Percentiles rank a stretch among this genome's conserved stretches.
Evolutionary conservation across 2,888 invertebrate genomes (phyloP).

Genomic region (Amblyteles armatorius): DNA sequence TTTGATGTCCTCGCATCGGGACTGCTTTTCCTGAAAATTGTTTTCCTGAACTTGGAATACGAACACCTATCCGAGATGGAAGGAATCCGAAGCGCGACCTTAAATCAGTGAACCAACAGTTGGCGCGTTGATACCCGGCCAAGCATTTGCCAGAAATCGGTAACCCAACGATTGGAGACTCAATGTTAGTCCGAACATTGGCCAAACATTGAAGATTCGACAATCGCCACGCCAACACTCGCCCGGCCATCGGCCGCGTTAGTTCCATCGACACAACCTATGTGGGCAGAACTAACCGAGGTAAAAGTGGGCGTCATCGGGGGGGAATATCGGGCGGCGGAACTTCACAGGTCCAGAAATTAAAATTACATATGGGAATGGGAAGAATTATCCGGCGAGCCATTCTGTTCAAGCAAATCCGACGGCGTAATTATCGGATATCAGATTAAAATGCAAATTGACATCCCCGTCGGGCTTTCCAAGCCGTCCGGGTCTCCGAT

Average conservation of each 20-base stretch:
- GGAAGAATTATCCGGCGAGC: slow-evolving; percentile 11
- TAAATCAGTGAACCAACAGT: too few species aligned
- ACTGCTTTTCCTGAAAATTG: slow-evolving; percentile 23
- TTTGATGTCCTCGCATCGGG: background rate
- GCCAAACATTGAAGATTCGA: too few species aligned
- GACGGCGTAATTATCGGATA: slow-evolving; percentile 66
- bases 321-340: background rate
- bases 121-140: too few species aligned
- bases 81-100: slow-evolving; percentile 15
- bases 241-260: too few species aligned
- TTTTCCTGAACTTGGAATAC: slow-evolving; percentile 1
- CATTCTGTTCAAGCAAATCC: background rate
- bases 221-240: too few species aligned
- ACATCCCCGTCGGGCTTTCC: slow-evolving; percentile 51
- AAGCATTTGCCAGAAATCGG: too few species aligned
- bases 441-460: slow-evolving; percentile 74
- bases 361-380: slow-evolving; percentile 33
- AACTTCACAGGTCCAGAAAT: background rate
- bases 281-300: background rate
- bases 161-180: too few species aligned
- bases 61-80: slow-evolving; percentile 4
- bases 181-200: too few species aligned
- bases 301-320: background rate
- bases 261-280: too few species aligned
- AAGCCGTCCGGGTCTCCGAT: slow-evolving; percentile 15